A percentile compares a stretch with the other conserved stretches of the same genome.
Conservation (phyloP, 2,888 invertebrate species). For the Steinernema scapterisci region DNA sequence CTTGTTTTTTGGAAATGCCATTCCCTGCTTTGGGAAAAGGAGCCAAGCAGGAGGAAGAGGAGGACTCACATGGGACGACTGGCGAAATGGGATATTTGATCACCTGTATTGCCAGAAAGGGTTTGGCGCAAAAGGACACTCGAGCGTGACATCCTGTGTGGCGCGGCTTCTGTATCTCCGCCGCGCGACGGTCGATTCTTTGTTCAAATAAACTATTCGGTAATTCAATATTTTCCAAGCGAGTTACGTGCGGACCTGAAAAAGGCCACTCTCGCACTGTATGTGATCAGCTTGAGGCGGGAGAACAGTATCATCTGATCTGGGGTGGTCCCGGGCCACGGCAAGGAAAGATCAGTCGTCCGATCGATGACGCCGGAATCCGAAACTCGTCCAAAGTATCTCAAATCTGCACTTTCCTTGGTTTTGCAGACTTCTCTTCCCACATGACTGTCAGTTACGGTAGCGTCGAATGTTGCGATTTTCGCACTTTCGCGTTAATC, state of each 20-base stretch:
- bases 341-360: too few species aligned
- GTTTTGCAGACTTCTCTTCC: too few species aligned
- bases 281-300: too few species aligned
- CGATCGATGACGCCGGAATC: too few species aligned
- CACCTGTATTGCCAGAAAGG: slow-evolving; percentile 3
- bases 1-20: not conserved
- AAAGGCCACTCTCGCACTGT: too few species aligned
- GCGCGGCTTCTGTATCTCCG: not conserved
- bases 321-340: too few species aligned
- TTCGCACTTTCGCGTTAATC: not conserved
- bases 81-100: not conserved
- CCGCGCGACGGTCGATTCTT: not conserved
- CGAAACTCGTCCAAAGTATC: too few species aligned
- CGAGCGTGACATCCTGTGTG: not conserved
- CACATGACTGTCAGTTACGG: not conserved
- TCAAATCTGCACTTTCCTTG: too few species aligned
- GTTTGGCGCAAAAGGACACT: slow-evolving; percentile 5
- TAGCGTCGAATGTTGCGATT: slow-evolving; percentile 13
- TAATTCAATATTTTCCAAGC: not conserved
- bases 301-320: too few species aligned
- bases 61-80: not conserved
- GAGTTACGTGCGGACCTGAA: too few species aligned
- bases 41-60: too few species aligned
- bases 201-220: slow-evolving; percentile 24
- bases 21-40: not conserved